Evolutionary conservation across 1,140 invertebrate genomes (phyloP).

Genomic region (Aphaenogaster floridana): DNA sequence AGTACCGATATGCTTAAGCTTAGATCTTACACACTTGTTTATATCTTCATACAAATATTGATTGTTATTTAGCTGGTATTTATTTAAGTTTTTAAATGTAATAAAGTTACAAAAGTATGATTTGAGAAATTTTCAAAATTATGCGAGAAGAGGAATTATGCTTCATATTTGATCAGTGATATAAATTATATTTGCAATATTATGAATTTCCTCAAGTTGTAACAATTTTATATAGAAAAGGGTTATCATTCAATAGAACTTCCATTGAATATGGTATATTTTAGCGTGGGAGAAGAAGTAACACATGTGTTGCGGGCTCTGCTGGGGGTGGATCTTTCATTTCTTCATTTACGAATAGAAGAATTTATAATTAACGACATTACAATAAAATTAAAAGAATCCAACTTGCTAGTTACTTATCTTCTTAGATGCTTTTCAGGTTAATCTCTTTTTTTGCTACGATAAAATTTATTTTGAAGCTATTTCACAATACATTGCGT

Average conservation of each 20-base stretch:
- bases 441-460: neutral
- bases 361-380: neutral
- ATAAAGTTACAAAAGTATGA: neutral
- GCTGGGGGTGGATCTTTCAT: constrained; percentile 83
- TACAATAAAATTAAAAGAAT: neutral
- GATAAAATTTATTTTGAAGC: neutral
- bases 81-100: neutral
- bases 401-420: neutral
- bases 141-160: neutral
- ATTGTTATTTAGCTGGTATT: neutral
- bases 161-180: neutral
- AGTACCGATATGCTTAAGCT: neutral
- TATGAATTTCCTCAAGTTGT: neutral
- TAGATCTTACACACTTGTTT: neutral
- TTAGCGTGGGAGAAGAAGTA: constrained; percentile 79
- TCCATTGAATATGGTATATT: constrained; percentile 75
- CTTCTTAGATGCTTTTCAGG: neutral
- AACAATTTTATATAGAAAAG: constrained; percentile 3
- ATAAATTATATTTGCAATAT: neutral
- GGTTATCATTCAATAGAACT: constrained; percentile 69
- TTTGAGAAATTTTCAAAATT: neutral
- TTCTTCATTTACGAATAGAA: neutral
- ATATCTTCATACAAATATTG: neutral
- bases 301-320: constrained; percentile 81
- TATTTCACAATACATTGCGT: neutral